Evolutionary conservation across 2,888 invertebrate species (phyloP).

Genomic region (Drosophila affinis): DNA sequence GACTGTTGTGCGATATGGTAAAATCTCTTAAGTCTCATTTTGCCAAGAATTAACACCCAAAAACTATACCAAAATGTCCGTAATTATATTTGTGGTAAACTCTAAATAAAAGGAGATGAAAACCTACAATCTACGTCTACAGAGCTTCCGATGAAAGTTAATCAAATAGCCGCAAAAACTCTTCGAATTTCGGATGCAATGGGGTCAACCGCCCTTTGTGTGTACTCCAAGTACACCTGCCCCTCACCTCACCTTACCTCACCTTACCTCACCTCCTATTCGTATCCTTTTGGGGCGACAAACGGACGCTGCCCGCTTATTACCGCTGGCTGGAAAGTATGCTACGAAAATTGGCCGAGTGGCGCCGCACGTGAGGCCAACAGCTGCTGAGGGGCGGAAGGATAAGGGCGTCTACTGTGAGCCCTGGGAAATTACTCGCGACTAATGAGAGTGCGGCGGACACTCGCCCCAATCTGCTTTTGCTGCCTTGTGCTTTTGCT

Average conservation of each 20-base stretch:
- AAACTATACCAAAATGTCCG: background rate
- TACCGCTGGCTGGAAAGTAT: constrained; percentile 58
- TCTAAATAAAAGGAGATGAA: too few species aligned
- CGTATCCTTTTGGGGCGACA: constrained; percentile 7
- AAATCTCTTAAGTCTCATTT: too few species aligned
- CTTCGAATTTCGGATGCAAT: constrained; percentile 5
- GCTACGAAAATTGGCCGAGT: constrained; percentile 61
- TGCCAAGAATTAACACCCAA: too few species aligned
- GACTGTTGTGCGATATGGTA: too few species aligned
- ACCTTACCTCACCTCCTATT: background rate
- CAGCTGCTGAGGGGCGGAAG: background rate
- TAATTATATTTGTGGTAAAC: background rate
- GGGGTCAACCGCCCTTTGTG: constrained; percentile 54
- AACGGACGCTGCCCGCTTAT: constrained; percentile 53
- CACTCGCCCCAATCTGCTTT: background rate
- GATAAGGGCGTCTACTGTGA: background rate
- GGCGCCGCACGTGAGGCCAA: constrained; percentile 41
- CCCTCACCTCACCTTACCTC: too few species aligned
- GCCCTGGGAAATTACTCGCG: constrained; percentile 26
- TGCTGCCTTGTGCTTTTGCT: too few species aligned
- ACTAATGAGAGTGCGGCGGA: constrained; percentile 37
- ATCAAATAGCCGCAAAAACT: too few species aligned
- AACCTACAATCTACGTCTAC: too few species aligned
- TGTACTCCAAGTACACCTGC: constrained; percentile 22
- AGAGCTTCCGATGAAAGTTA: background rate